Percentiles rank a stretch among this genome's conserved stretches.
These are phyloP conservation scores for Lasius fuliginosus DNA, from an alignment of 2,888 invertebrate genomes.

Conservation along the genomic window DNA sequence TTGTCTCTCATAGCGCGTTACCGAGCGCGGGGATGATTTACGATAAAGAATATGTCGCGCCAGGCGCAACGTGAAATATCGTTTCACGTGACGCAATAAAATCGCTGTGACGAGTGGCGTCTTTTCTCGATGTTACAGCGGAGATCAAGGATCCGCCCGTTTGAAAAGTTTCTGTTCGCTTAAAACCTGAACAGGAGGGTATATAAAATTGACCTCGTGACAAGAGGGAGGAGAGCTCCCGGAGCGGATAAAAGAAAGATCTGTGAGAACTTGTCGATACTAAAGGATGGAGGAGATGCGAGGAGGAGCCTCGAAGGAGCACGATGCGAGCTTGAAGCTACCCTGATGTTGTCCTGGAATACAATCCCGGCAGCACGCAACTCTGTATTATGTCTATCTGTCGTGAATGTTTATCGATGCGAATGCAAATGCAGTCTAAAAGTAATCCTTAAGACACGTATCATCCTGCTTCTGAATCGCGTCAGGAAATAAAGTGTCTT, in stretches of 20 bases:
- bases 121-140: constrained; percentile 30
- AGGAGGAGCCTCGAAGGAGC: neutral
- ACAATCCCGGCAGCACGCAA: constrained; percentile 44
- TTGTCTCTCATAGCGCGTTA: constrained; percentile 27
- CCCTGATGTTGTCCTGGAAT: constrained; percentile 18
- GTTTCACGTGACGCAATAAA: constrained; percentile 48
- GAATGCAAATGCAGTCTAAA: constrained; percentile 30
- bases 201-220: constrained; percentile 51
- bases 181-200: constrained; percentile 43
- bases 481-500: constrained; percentile 29
- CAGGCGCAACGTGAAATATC: constrained; percentile 51
- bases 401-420: neutral
- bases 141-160: constrained; percentile 39
- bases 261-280: constrained; percentile 48
- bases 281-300: constrained; percentile 15
- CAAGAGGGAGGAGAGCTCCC: constrained; percentile 23
- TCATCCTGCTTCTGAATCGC: constrained; percentile 32
- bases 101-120: constrained; percentile 40
- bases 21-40: constrained; percentile 40
- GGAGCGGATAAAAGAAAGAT: constrained; percentile 46
- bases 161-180: constrained; percentile 48
- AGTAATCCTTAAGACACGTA: constrained; percentile 42
- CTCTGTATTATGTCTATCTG: constrained; percentile 34
- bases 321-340: constrained; percentile 5
- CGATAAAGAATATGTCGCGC: constrained; percentile 52